Evolutionary conservation across 2,888 invertebrate genomes (phyloP), one percentile per base, ranked within the genome.

Genomic region (Noctua janthe): DNA sequence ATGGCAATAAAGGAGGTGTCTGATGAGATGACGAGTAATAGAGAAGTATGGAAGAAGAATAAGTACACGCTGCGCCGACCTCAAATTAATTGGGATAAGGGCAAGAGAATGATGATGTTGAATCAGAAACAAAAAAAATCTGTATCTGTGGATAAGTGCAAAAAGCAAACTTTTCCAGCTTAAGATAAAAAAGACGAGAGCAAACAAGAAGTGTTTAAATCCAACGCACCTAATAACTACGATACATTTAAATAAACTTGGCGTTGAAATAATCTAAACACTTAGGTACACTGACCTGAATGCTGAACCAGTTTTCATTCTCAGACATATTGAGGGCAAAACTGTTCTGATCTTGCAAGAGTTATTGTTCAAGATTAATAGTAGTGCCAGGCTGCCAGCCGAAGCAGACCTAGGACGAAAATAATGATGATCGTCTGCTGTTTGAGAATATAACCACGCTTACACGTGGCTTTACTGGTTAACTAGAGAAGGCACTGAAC

Each of bases 241-340:
- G 71, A 69, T 74, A 71, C 35, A 69, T 78, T 64, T 71, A 76
- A 83, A 83, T 83, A 74, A 67, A 87, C 51, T 35, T 56, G 47
- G 71, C 69, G 80, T 80, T 76, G 79, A 83, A 81, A 87, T 84
- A 81, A 54, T 79, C 51, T 54, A 80, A 77, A 78, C 84, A 69
- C 71, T 84, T 71, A 81, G 47, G 70, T 78, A 81, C 71, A 87
- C 35, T 81, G 81, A 75, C 76, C 88, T 64, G 70, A 76, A 71
- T 84, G 73, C 69, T 67, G 69, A 43, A 56, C 82, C 54, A 77
- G 83, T 78, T 80, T 73, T 75, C 74, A 74, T 69, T 77, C 78
- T 67, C 66, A 56, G 78, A 86, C 80, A 86, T 71, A 86, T 88
- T 83, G 83, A 59, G 86, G 59, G 78, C 83, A 83, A 72, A 76